Evolutionary conservation across 2,113 vertebrate species (phyloP).

Genomic region (Oxygymnocypris stewartii): DNA sequence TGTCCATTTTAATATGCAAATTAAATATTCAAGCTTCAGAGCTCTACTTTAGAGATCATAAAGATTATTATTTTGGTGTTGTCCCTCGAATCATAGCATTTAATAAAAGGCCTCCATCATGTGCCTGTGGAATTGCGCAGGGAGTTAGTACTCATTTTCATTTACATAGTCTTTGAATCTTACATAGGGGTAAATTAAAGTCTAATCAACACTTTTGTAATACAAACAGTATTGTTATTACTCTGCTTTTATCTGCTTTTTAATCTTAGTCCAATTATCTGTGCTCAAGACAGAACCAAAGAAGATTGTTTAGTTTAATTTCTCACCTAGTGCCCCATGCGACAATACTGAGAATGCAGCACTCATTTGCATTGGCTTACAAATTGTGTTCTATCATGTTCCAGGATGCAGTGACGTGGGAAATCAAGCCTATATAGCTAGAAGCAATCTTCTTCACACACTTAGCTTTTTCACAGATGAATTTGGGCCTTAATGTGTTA

Average conservation of each 20-base stretch:
- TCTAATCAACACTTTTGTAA: conserved; percentile 37
- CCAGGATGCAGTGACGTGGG: not conserved
- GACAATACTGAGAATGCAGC: not conserved
- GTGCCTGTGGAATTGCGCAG: not conserved
- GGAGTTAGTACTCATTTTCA: not conserved
- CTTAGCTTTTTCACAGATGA: not conserved
- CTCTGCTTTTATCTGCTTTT: not conserved
- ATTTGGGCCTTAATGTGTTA: not conserved
- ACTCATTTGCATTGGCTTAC: conserved; percentile 12
- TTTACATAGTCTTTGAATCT: not conserved
- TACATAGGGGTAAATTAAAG: not conserved
- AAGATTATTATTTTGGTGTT: not conserved
- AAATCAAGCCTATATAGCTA: conserved; percentile 11
- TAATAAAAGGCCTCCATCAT: not conserved
- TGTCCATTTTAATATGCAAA: not conserved
- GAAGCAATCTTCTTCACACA: not conserved
- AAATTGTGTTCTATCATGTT: not conserved
- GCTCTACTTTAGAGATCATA: not conserved
- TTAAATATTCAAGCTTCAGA: not conserved
- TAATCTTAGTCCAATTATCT: not conserved
- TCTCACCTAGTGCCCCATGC: conserved; percentile 1
- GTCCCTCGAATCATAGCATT: not conserved
- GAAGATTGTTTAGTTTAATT: conserved; percentile 1
- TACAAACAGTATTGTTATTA: conserved; percentile 40
- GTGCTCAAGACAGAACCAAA: not conserved